Evolutionary conservation across 2,888 invertebrate species (phyloP).

Genomic region (Reticulitermes lucifugus): DNA sequence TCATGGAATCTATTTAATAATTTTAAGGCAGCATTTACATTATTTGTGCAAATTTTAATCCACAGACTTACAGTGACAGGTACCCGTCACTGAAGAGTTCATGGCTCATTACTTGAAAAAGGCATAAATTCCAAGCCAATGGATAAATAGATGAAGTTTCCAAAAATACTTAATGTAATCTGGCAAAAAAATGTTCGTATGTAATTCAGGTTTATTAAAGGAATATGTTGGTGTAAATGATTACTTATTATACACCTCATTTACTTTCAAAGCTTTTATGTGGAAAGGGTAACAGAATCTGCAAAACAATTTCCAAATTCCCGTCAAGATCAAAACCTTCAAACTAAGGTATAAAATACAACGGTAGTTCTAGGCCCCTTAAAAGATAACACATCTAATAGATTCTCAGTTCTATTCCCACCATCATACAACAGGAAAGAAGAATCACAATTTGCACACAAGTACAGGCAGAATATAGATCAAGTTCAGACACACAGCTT

Average conservation of each 20-base stretch:
- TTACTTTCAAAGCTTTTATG: background rate
- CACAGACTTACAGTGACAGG: no score
- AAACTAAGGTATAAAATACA: background rate
- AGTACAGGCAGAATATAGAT: background rate
- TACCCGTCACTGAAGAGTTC: no score
- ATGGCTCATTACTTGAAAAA: no score
- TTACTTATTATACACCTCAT: background rate
- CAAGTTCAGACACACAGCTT: background rate
- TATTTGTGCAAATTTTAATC: no score
- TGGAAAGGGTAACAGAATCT: background rate
- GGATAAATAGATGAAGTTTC: no score
- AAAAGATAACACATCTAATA: background rate
- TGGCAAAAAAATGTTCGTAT: no score
- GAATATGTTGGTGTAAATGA: background rate
- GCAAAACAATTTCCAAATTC: constrained; percentile 3
- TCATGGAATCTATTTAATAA: no score
- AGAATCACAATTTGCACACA: background rate
- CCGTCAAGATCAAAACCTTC: background rate
- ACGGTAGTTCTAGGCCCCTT: background rate
- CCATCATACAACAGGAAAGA: background rate
- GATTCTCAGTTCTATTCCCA: background rate
- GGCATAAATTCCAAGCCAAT: no score
- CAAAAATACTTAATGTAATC: no score
- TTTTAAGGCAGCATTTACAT: no score
- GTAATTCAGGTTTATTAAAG: no score